Evolutionary conservation across 2,888 invertebrate genomes (phyloP), one percentile per base, ranked within the genome.

Genomic region (Lapara coniferarum): DNA sequence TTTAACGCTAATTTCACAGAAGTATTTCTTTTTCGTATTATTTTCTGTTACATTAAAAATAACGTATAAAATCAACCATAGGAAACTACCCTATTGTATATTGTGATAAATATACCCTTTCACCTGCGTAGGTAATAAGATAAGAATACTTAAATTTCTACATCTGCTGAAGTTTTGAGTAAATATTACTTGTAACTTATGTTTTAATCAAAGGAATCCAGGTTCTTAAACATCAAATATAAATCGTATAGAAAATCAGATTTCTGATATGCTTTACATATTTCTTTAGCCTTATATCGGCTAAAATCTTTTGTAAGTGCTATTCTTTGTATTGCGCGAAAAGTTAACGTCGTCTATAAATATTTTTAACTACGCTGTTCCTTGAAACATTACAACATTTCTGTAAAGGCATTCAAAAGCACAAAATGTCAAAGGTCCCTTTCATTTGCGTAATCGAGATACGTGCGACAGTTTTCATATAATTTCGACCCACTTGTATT

Each of bases 371-470:
- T 12, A 13, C 16, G 14, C 25, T 37, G 1, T 57, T 5, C 30
- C 25, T 46, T 16, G 59, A 19, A 63, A 63, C 59, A 46, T 46
- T 63, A 46, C 59, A 19, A 63, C 59, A 10, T 58, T 55, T n/a
- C 55, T 8, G 19, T 55, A 63, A 59, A 63, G 0, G 46, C 19
- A 63, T 44, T 49, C 10, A 63, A 46, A 63, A 19, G 10, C 16
- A 12, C 16, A 46, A 58, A 63, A 63, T 63, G 19, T 63, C 59
- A 63, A 46, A 63, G 59, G 59, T 44, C 2, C 13, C 1, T 44
- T 44, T 59, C n/a, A 63, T 63, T 63, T 63, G 59, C 59, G 59
- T 46, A 63, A 63, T 46, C 46, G 59, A 63, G 16, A 46, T 63
- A 46, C 59, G 12, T 63, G 59, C 12, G 59, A 63, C 59, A 46